Conservation (phyloP, 30 jellyfish, hydroid and myxozoan species). For the Aurelia sp. region DNA sequence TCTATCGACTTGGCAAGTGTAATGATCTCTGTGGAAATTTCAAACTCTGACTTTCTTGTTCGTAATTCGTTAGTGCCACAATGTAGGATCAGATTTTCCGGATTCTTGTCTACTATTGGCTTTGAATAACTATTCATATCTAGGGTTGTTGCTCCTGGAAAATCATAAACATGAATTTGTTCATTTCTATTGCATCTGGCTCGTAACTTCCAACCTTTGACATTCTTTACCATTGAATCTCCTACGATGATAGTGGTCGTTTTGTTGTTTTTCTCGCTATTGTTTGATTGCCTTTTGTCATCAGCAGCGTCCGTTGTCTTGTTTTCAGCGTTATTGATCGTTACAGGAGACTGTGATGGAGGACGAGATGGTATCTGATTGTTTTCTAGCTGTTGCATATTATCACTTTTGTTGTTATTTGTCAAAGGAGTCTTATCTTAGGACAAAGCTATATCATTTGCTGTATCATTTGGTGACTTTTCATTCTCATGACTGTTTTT, state of each 20-base stretch:
- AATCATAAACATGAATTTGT: background rate
- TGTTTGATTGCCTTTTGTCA: background rate
- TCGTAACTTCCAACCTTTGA: conserved; percentile 13
- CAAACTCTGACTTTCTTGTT: conserved; percentile 17
- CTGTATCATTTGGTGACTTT: too few relatives aligned
- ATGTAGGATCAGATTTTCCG: background rate
- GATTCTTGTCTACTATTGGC: conserved; percentile 7
- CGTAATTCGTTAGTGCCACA: background rate
- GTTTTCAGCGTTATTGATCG: too few relatives aligned
- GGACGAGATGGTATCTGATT: too few relatives aligned
- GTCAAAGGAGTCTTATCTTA: background rate
- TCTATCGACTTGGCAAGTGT: conserved; percentile 5
- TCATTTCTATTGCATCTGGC: background rate
- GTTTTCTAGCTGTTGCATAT: too few relatives aligned
- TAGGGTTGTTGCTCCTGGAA: conserved; percentile 14
- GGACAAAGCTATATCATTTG: background rate
- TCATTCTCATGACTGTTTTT: too few relatives aligned
- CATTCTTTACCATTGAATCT: conserved; percentile 13
- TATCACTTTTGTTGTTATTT: too few relatives aligned
- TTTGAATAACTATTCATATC: conserved; percentile 15
- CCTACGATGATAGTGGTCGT: conserved; percentile 3
- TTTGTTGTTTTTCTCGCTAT: background rate
- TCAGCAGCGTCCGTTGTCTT: too few relatives aligned
- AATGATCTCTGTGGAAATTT: conserved; percentile 9
- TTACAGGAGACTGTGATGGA: too few relatives aligned